Percentiles rank a stretch among this genome's conserved stretches.
Conservation (phyloP, 2,797 vertebrate species). For the Allobates femoralis region DNA sequence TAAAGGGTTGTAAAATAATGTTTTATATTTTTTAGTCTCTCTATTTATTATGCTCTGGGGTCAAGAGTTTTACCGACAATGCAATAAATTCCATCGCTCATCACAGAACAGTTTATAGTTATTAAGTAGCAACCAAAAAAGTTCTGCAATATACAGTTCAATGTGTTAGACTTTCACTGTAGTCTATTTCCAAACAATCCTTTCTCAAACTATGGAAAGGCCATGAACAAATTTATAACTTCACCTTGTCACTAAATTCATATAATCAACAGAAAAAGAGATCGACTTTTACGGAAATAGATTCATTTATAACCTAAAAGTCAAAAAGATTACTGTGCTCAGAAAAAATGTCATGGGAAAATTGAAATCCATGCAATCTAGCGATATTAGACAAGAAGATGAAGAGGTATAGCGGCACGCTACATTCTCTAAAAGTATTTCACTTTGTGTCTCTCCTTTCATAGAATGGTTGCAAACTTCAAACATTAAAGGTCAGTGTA, state of each 20-base stretch:
- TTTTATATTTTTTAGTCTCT: too few species aligned
- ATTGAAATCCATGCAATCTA: constrained; percentile 7
- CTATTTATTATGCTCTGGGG: too few species aligned
- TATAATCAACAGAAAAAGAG: not conserved
- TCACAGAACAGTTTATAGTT: not conserved
- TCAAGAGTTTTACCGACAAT: too few species aligned
- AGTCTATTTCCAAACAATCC: not conserved
- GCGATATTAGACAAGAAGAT: not conserved
- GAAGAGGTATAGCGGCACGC: not conserved
- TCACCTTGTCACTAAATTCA: not conserved
- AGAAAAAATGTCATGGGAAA: constrained; percentile 29
- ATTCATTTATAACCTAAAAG: constrained; percentile 15
- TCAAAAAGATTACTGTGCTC: constrained; percentile 15
- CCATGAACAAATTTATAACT: not conserved
- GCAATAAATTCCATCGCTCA: too few species aligned
- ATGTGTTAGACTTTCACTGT: not conserved
- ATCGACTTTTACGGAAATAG: constrained; percentile 1
- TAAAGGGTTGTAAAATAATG: too few species aligned
- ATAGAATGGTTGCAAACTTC: constrained; percentile 17
- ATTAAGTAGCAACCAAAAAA: not conserved
- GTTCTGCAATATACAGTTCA: not conserved
- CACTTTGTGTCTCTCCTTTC: not conserved
- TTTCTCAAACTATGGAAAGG: constrained; percentile 2
- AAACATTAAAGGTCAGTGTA: not conserved
- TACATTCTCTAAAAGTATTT: not conserved